phyloP scores from a whole-genome alignment of 1,140 invertebrate genomes.

The Theocolax elegans region DNA sequence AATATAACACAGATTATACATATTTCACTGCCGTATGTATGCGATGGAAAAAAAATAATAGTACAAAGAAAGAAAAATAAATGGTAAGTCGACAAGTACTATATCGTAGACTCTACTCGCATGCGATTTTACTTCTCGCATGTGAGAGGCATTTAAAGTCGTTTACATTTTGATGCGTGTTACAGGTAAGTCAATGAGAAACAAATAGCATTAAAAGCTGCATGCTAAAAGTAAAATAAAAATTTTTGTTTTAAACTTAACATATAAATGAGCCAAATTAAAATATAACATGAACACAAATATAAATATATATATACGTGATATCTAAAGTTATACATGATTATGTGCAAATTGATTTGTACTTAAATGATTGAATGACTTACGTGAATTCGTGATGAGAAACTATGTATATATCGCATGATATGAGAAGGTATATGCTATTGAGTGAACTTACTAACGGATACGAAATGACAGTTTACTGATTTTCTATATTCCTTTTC shows the following conservation, averaged over 20 bases:
- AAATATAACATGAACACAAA: not conserved
- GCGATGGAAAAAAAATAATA: too few relatives aligned
- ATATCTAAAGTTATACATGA: too few relatives aligned
- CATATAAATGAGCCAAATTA: too few relatives aligned
- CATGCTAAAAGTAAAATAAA: conserved; percentile 15
- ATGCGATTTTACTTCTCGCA: not conserved
- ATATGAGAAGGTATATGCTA: too few relatives aligned
- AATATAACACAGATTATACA: too few relatives aligned
- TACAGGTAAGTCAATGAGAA: conserved; percentile 3
- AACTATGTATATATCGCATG: too few relatives aligned
- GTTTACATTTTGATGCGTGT: not conserved
- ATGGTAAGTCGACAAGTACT: not conserved
- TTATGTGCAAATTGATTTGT: not conserved
- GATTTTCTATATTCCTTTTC: too few relatives aligned
- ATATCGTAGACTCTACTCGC: not conserved
- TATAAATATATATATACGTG: conserved; percentile 17
- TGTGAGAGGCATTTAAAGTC: not conserved
- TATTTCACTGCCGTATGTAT: too few relatives aligned
- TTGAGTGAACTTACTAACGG: too few relatives aligned
- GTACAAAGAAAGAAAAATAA: too few relatives aligned
- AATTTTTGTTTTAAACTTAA: too few relatives aligned
- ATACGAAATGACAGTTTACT: too few relatives aligned
- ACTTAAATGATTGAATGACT: conserved; percentile 24
- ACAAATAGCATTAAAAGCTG: conserved; percentile 8
- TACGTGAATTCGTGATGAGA: conserved; percentile 28